These are phyloP conservation scores for Geotrypetes seraphini DNA, from an alignment of 2,797 vertebrate species.

Conservation along the genomic window DNA sequence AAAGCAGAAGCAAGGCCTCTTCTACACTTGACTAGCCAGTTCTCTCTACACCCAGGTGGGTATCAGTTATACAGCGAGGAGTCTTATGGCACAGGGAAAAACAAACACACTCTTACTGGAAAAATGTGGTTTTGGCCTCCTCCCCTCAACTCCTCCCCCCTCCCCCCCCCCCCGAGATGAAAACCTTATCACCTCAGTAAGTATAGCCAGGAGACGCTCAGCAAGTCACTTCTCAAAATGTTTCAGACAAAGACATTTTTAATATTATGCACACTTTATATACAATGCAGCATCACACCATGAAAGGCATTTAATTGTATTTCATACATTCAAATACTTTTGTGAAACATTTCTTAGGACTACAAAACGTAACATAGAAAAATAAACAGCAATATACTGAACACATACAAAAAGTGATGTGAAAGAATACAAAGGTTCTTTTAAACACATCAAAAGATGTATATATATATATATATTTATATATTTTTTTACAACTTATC, in stretches of 20 bases:
- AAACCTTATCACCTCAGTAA: no score
- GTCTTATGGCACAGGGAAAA: no score
- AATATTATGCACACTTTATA: slow-evolving; percentile 41
- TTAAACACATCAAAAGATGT: slow-evolving; percentile 44
- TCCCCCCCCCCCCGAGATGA: no score
- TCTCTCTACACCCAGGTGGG: no score
- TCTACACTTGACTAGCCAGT: no score
- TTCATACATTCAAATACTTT: slow-evolving; percentile 42
- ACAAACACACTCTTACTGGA: no score
- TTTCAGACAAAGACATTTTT: slow-evolving; percentile 34
- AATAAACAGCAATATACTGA: slow-evolving; percentile 44
- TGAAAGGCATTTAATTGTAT: slow-evolving; percentile 42
- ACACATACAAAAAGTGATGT: slow-evolving; percentile 43
- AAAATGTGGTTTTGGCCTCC: no score
- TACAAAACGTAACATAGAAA: slow-evolving; percentile 46
- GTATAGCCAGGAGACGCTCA: no score
- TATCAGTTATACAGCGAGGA: no score
- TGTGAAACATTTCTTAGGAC: slow-evolving; percentile 43
- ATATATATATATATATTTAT: slow-evolving; percentile 22
- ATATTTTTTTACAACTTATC: slow-evolving; percentile 32
- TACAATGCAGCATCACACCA: slow-evolving; percentile 45
- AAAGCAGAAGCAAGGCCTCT: no score
- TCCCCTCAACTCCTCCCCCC: no score
- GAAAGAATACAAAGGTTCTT: slow-evolving; percentile 44
- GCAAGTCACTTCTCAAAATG: no score